These are phyloP conservation scores for Alouatta palliata DNA, from an alignment of 2,113 vertebrate genomes.

Conservation along the genomic window DNA sequence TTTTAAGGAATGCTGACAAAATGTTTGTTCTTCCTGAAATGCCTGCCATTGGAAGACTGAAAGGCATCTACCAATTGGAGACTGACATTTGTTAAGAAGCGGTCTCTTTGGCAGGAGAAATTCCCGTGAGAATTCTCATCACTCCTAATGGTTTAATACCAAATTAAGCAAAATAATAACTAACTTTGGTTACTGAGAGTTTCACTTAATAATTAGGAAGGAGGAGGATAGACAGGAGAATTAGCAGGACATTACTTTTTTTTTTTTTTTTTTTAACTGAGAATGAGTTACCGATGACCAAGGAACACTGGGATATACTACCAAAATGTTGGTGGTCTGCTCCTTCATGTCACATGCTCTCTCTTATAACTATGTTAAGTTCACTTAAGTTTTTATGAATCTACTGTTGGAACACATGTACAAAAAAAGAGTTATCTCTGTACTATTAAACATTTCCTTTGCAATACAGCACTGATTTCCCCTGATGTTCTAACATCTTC, in stretches of 20 bases:
- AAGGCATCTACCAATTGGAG: background rate
- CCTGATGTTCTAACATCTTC: background rate
- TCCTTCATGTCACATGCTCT: background rate
- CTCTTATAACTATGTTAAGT: background rate
- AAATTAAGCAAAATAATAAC: conserved; percentile 10
- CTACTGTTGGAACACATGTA: background rate
- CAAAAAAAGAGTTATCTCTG: background rate
- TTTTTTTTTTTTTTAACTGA: background rate
- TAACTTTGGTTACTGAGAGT: background rate
- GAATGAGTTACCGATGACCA: background rate
- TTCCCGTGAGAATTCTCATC: background rate
- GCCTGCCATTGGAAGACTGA: background rate
- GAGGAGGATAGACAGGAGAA: background rate
- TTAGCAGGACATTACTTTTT: background rate
- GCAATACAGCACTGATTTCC: background rate
- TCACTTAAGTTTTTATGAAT: conserved; percentile 14
- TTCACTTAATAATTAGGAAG: background rate
- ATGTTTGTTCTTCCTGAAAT: background rate
- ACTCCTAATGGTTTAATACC: background rate
- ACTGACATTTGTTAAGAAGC: background rate
- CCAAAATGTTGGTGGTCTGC: background rate
- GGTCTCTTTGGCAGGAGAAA: background rate
- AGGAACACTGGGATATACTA: background rate
- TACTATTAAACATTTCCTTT: background rate
- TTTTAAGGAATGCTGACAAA: background rate